phyloP scores from a whole-genome alignment of 2,888 invertebrate genomes.

The Miltochrista miniata region DNA sequence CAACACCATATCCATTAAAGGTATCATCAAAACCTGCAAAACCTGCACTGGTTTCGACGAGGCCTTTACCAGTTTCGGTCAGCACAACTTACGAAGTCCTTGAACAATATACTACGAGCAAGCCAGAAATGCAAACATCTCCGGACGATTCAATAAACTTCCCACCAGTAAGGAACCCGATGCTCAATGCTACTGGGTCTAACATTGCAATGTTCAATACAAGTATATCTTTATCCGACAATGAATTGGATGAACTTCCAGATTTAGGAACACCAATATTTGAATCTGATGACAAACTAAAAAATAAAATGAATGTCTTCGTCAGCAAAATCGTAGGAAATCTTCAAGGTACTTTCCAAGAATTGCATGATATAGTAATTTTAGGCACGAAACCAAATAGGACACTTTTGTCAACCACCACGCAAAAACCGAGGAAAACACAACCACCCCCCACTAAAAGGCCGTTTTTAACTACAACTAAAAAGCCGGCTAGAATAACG shows the following conservation, averaged over 20 bases:
- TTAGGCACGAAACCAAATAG: slow-evolving; percentile 72
- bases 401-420: slow-evolving; percentile 64
- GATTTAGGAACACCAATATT: slow-evolving; percentile 90
- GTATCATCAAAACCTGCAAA: slow-evolving; percentile 42
- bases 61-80: slow-evolving; percentile 45
- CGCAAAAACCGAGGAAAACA: slow-evolving; percentile 67
- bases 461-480: slow-evolving; percentile 74
- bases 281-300: slow-evolving; percentile 88
- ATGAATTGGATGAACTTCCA: slow-evolving; percentile 73
- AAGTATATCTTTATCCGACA: slow-evolving; percentile 79
- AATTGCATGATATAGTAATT: slow-evolving; percentile 89
- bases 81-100: slow-evolving; percentile 59
- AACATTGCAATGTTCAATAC: slow-evolving; percentile 75
- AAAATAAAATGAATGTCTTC: slow-evolving; percentile 91
- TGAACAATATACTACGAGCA: slow-evolving; percentile 65
- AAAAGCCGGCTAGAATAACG: slow-evolving; percentile 61
- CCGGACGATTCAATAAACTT: slow-evolving; percentile 90
- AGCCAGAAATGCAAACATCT: slow-evolving; percentile 85
- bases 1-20: slow-evolving; percentile 66
- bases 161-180: slow-evolving; percentile 93
- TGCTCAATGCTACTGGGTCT: slow-evolving; percentile 88
- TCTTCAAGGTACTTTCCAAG: slow-evolving; percentile 92
- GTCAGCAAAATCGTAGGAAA: slow-evolving; percentile 93
- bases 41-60: slow-evolving; percentile 30
- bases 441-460: slow-evolving; percentile 66